These are phyloP conservation scores for Apocheima hispidaria DNA, from an alignment of 2,888 invertebrate species.

Conservation along the genomic window DNA sequence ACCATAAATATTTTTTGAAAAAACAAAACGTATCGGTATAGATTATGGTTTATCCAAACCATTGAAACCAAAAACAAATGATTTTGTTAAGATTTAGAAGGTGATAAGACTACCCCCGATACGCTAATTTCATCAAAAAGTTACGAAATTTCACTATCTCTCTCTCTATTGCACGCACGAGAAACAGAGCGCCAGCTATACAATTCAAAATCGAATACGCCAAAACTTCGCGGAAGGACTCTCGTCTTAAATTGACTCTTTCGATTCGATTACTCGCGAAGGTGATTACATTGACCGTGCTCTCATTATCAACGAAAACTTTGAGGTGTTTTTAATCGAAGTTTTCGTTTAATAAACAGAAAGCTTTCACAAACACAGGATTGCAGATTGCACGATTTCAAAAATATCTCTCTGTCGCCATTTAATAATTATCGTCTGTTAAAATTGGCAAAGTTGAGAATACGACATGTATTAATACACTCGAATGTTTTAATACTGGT, in stretches of 20 bases:
- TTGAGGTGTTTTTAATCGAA: neutral
- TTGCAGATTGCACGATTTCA: neutral
- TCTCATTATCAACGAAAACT: neutral
- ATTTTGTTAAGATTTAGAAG: no score
- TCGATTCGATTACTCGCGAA: conserved; percentile 24
- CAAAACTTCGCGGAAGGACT: no score
- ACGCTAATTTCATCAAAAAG: no score
- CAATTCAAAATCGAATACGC: no score
- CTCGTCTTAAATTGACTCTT: conserved; percentile 8
- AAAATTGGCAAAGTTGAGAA: conserved; percentile 1
- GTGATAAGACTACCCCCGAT: no score
- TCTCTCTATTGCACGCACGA: no score
- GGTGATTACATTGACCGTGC: conserved; percentile 11
- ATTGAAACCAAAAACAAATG: no score
- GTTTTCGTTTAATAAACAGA: neutral
- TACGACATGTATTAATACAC: conserved; percentile 9
- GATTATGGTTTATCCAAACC: no score
- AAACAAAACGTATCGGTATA: no score
- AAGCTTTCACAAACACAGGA: neutral
- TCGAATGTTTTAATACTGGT: conserved; percentile 6
- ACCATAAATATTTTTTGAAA: no score
- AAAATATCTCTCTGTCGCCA: neutral
- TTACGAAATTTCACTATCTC: no score
- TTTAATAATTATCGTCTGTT: neutral
- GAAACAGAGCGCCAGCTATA: no score